Conservation (phyloP, 1,140 invertebrate species). For the Marisa cornuarietis region DNA sequence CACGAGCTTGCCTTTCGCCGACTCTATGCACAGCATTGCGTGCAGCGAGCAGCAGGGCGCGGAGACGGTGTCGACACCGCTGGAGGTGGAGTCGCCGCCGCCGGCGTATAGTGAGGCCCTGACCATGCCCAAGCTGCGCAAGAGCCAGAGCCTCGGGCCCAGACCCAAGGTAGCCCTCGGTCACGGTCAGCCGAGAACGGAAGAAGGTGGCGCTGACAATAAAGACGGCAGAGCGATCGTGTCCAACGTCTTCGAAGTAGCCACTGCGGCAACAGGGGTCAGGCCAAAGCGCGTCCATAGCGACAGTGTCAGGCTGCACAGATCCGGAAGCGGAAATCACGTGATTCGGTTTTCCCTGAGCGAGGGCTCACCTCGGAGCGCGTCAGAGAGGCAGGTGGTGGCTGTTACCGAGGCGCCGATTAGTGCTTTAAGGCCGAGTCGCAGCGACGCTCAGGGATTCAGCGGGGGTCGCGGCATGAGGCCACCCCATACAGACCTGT, state of each 20-base stretch:
- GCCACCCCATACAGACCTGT: too few species aligned
- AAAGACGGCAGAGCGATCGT: too few species aligned
- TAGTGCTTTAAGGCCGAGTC: not conserved
- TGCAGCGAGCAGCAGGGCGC: not conserved
- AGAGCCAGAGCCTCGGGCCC: not conserved
- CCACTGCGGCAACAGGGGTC: not conserved
- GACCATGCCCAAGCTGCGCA: slow-evolving; percentile 9
- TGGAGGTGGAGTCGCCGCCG: slow-evolving; percentile 4
- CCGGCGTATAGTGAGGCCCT: slow-evolving; percentile 6
- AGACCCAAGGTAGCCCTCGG: too few species aligned
- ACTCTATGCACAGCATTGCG: not conserved
- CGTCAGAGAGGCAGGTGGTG: too few species aligned
- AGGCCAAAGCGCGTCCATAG: slow-evolving; percentile 16
- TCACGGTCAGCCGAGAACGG: too few species aligned
- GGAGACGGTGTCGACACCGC: not conserved
- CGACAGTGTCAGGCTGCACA: slow-evolving; percentile 7
- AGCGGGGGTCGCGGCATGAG: not conserved
- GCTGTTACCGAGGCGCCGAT: too few species aligned
- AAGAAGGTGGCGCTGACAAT: too few species aligned
- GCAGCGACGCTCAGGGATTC: slow-evolving; percentile 9
- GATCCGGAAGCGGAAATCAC: not conserved
- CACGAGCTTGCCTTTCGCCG: not conserved
- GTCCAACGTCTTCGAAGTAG: too few species aligned
- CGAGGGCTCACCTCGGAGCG: too few species aligned
- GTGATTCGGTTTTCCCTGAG: too few species aligned